Base-by-base conservation (phyloP, 1,140 invertebrate genomes). In the Coptotermes formosanus region DNA sequence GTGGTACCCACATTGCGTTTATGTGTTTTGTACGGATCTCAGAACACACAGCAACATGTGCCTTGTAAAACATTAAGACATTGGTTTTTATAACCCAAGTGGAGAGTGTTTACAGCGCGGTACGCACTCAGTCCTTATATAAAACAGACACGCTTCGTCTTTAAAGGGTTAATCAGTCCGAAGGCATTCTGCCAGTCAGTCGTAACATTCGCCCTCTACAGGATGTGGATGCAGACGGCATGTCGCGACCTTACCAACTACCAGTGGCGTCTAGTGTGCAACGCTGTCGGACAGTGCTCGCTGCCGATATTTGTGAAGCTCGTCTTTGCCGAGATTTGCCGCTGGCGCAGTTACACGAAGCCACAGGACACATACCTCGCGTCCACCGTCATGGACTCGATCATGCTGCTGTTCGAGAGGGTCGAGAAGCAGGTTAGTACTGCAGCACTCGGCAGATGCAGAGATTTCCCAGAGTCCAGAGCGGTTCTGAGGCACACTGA, bases 251-350 rank as follows among this genome's bases (percentile, higher is more conserved):
- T 98, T 3, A 96, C 95, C 88, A 96, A 97, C 91, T 96, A 98
- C 90, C 98, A 99, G 90, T 99, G 97, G 98, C 93, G 96, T 83
- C 91, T 99, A 21, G 98, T 99, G 0, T 96, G 96, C 43, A 99
- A 98, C 89, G 98, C 96, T 1, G 96, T 99, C 81, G 95, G 94
- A 21, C 96, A 97, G 89, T 99, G 98, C 90, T 99, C 98, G 9
- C 91, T 99, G 82, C 98, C 98, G 0, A 98, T 99, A 64, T 99
- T 99, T 90, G 97, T 99, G 0, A 99, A 99, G 92, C 92, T 99
- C 32, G 97, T 99, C 0, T 98, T 98, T 91, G 97, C 97, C 19
- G 98, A 99, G 92, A 97, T 99, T 21, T 98, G 97, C 89, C 92
- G 97, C 86, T 99, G 98, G 98, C 94, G 98, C 83, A 99, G 98